Evolutionary conservation across 2,113 vertebrate genomes (phyloP), one percentile per base, ranked within the genome.

Genomic region (Dromiciops gliroides): DNA sequence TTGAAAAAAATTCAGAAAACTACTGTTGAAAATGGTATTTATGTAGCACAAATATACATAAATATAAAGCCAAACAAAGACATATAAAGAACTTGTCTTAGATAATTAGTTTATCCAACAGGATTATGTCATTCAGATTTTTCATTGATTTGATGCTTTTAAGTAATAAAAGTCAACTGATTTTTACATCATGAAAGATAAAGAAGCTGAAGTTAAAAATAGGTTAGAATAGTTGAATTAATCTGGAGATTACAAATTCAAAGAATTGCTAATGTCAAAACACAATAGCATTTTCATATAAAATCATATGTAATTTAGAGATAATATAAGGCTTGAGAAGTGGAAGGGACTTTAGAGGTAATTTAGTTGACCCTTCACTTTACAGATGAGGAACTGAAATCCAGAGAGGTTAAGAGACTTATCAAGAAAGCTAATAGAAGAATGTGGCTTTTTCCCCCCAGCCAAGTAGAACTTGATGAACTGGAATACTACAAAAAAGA

Each of bases 401-500:
- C 6, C n/a, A 44, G 67, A 44, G n/a, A 83, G 7, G n/a, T 83
- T 83, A 83, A 44, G 16, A 44, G 48, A 48, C 12, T 31, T 89
- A 49, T 90, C 48, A 50, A 50, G 89, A 48, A 91, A 67, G 50
- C 44, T 97, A 67, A 11, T 93, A 95, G 75, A 95, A 94, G 50
- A 94, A 90, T 90, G 24, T 93, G 22, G 44, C 93, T 96, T 94
- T n/a, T 95, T 92, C 92, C 51, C 96, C 97, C 93, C 95, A 98
- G 97, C 75, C 0, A 56, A 95, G 95, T 98, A 98, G 98, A 98
- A 83, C 90, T 92, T 22, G 83, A 28, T 9, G 93, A 48, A 90
- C 96, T 97, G 97, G 89, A 91, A 91, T 96, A 52, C 89, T 94
- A 51, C 95, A 23, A 94, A 96, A 98, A 96, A 83, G 95, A 47